Base-by-base conservation (phyloP, 2,113 vertebrate species). In the Sitta europaea region DNA sequence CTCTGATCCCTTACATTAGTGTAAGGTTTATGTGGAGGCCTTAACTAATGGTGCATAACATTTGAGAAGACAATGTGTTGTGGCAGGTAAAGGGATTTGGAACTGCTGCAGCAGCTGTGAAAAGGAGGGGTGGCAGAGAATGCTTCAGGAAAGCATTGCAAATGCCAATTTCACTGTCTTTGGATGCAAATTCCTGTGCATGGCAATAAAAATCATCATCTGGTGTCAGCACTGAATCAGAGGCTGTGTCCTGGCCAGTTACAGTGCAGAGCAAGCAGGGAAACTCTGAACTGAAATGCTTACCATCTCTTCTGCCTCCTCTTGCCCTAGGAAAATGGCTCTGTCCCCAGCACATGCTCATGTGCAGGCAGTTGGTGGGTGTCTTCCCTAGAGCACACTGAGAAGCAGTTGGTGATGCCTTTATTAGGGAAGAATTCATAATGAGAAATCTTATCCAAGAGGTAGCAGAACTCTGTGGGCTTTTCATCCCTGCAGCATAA, bases 41-140 rank as follows among this genome's bases (percentile, higher is more conserved):
- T 80, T 90, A 77, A 83, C 75, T 93, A 93, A 88, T 93, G 85
- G 86, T 77, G 82, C 92, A 65, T 84, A 81, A 88, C 36, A 83
- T 88, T 81, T 70, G 88, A 90, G 88, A 83, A 88, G 85, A 86
- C 75, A 86, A 45, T 86, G 68, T 80, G 86, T 88, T 93, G 18
- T 67, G 93, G 82, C 96, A 94, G 82, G 94, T 92, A 71, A 86
- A 95, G 65, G 68, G 91, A 38, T 0, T 0, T 0, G 4, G 51
- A 93, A 80, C 78, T 73, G 66, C 61, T 66, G n/a, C 25, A 4
- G 82, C 54, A 66, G 42, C 71, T 33, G 77, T 82, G 71, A 70
- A 84, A 55, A 71, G 58, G 11, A 31, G 7, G 16, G 7, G 25
- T 48, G 38, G 55, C 4, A 4, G 24, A 76, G 62, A 48, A 47